phyloP scores from a whole-genome alignment of 1,140 invertebrate genomes.

The Archivesica marissinica region DNA sequence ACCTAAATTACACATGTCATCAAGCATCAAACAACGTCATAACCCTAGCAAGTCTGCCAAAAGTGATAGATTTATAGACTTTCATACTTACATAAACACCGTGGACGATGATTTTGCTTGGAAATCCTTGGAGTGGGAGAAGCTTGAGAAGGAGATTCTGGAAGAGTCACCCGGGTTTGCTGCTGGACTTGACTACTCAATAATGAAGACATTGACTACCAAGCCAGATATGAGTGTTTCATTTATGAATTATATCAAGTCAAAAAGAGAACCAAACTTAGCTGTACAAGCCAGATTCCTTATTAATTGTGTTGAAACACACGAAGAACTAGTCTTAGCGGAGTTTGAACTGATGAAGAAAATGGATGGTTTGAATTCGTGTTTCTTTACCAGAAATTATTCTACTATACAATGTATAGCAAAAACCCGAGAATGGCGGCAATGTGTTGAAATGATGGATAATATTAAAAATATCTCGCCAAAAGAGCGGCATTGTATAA shows the following conservation, averaged over 20 bases:
- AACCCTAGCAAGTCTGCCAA: no score
- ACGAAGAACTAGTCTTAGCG: neutral
- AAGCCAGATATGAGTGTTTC: constrained; percentile 37
- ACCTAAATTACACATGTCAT: no score
- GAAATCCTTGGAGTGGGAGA: neutral
- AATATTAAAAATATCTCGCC: neutral
- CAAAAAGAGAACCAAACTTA: neutral
- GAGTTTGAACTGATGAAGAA: constrained; percentile 10
- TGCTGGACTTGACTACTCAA: neutral
- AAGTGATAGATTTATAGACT: neutral
- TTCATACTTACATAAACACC: neutral
- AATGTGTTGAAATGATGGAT: neutral
- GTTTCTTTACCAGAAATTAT: neutral
- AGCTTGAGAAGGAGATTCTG: neutral
- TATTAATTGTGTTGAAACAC: neutral
- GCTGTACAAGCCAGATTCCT: neutral
- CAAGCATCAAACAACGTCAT: no score
- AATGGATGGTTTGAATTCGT: neutral
- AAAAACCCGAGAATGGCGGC: constrained; percentile 9
- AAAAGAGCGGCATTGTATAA: neutral
- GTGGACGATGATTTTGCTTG: neutral
- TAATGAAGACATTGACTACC: neutral
- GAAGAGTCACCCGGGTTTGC: neutral
- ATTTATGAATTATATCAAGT: neutral
- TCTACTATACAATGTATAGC: neutral